Percentiles rank a stretch among this genome's conserved stretches.
Conservation (phyloP, 2,113 vertebrate species). For the Pipa parva region DNA sequence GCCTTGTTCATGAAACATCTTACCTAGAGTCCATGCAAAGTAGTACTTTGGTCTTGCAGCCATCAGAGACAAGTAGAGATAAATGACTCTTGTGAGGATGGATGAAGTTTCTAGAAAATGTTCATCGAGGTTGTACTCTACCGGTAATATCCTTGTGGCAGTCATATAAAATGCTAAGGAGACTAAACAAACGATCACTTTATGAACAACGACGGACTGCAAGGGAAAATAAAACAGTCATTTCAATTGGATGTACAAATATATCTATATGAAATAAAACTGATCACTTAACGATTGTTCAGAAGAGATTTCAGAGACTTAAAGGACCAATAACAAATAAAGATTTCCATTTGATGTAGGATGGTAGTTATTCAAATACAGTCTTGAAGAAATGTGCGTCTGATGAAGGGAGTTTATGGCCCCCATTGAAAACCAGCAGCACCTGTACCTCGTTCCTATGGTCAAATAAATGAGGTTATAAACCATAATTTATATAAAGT, state of each 20-base stretch:
- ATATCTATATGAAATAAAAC: no score
- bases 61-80: conserved; percentile 88
- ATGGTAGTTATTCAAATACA: no score
- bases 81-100: conserved; percentile 75
- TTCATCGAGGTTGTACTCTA: conserved; percentile 80
- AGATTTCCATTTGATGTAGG: no score
- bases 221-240: conserved; percentile 10
- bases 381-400: background rate
- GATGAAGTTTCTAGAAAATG: conserved; percentile 76
- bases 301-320: no score
- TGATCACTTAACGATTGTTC: no score
- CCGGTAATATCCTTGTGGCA: conserved; percentile 74
- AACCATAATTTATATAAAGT: no score
- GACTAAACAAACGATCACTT: conserved; percentile 81
- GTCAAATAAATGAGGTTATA: no score
- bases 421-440: no score
- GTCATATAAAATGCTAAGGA: conserved; percentile 84
- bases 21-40: conserved; percentile 96
- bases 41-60: conserved; percentile 95
- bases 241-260: no score
- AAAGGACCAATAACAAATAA: no score
- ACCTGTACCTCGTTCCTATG: no score
- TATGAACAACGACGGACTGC: conserved; percentile 82
- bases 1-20: conserved; percentile 13
- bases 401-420: conserved; percentile 29